phyloP scores from a whole-genome alignment of 2,888 invertebrate genomes.

The Phoenoteleia sp. region DNA sequence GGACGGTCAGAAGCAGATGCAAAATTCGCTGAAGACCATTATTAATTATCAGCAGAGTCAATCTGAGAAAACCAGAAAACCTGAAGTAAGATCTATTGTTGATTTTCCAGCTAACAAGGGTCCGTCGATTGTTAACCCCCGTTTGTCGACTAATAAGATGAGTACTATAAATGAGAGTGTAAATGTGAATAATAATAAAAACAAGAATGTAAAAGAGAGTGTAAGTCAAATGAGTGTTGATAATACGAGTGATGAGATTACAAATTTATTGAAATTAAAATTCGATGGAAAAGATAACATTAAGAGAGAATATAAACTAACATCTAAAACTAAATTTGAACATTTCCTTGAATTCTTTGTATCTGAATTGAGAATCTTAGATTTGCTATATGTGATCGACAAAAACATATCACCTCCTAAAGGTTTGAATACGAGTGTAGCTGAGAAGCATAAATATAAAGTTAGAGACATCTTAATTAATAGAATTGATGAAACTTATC shows the following conservation, averaged over 20 bases:
- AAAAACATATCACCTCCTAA: neutral
- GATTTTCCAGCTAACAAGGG: neutral
- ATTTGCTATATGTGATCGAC: neutral
- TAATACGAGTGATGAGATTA: neutral
- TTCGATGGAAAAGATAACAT: neutral
- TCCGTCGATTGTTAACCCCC: neutral
- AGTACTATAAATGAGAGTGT: neutral
- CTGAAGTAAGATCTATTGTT: neutral
- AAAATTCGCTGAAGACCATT: neutral
- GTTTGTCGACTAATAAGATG: neutral
- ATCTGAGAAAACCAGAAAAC: neutral
- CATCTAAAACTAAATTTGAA: neutral
- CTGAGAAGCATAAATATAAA: neutral
- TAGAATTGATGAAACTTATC: neutral
- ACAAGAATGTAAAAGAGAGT: neutral
- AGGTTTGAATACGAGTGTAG: neutral
- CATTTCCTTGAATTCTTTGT: neutral
- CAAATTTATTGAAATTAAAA: neutral
- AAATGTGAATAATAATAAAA: too few species aligned
- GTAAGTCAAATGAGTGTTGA: neutral
- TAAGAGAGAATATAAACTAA: neutral
- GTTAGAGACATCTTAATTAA: neutral
- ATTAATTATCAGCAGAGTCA: neutral
- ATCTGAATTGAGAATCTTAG: neutral
- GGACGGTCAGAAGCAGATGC: neutral